phyloP scores from a whole-genome alignment of 2,888 invertebrate genomes.

The Eristalis arbustorum region DNA sequence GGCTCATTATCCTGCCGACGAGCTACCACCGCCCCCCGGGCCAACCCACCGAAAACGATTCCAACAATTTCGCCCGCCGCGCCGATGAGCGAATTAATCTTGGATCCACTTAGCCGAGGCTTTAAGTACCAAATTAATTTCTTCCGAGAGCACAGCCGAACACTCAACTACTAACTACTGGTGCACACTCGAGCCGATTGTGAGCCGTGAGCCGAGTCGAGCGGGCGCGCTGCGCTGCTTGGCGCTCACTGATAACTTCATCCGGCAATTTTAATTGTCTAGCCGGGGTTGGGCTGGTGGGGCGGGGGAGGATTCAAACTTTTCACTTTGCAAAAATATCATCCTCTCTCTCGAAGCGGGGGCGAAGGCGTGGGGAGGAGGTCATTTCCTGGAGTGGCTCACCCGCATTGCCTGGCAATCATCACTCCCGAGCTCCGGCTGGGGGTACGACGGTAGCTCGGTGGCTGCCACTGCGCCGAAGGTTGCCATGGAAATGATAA shows the following conservation, averaged over 20 bases:
- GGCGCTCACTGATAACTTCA: conserved; percentile 56
- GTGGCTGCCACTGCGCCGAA: not conserved
- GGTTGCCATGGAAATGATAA: conserved; percentile 62
- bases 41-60: conserved; percentile 30
- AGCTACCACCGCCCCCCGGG: not conserved
- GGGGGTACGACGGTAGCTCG: too few species aligned
- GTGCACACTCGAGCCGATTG: not conserved
- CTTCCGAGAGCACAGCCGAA: conserved; percentile 47
- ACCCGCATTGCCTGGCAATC: conserved; percentile 29
- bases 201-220: not conserved
- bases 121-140: conserved; percentile 69
- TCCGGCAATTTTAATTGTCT: conserved; percentile 62
- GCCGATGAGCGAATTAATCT: conserved; percentile 65
- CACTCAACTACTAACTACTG: conserved; percentile 53
- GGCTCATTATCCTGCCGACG: conserved; percentile 53
- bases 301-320: conserved; percentile 43
- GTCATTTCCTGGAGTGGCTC: not conserved
- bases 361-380: not conserved
- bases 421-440: conserved; percentile 11
- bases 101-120: conserved; percentile 66
- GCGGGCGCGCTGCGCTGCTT: conserved; percentile 6
- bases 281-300: not conserved
- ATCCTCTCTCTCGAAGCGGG: too few species aligned
- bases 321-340: conserved; percentile 54
- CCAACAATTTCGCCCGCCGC: conserved; percentile 19